phyloP scores from a whole-genome alignment of 2,888 invertebrate genomes.

The Gymnocheta viridis region DNA sequence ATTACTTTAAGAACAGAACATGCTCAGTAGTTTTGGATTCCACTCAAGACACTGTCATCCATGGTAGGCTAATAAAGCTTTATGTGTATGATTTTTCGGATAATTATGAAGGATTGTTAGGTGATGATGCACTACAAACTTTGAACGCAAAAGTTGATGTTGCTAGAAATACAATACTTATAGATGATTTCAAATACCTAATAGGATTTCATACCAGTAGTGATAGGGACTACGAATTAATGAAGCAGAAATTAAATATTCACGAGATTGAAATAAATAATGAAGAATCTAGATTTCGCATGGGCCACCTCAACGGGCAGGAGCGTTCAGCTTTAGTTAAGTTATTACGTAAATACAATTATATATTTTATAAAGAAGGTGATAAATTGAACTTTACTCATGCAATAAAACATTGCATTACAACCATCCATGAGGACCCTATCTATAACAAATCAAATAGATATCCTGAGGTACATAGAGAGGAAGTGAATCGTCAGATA shows the following conservation, averaged over 20 bases:
- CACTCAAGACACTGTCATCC: constrained; percentile 24
- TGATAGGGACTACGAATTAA: no score
- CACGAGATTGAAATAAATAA: no score
- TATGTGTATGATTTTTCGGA: constrained; percentile 48
- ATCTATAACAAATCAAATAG: constrained; percentile 45
- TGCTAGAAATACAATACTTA: constrained; percentile 1
- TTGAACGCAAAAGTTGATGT: no score
- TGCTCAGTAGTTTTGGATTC: constrained; percentile 13
- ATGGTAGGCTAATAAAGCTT: constrained; percentile 1
- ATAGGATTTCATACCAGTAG: no score
- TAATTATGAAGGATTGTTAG: constrained; percentile 56
- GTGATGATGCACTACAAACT: no score
- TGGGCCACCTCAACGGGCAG: constrained; percentile 34
- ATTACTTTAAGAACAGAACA: constrained; percentile 44
- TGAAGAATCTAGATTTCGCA: no score
- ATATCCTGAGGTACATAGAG: constrained; percentile 53
- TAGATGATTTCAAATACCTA: constrained; percentile 20
- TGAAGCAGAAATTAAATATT: no score
- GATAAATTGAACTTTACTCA: constrained; percentile 53
- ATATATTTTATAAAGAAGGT: constrained; percentile 75
- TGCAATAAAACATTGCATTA: constrained; percentile 52
- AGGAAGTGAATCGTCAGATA: constrained; percentile 46
- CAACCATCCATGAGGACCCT: constrained; percentile 39
- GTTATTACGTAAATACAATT: constrained; percentile 30
- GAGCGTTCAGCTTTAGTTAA: constrained; percentile 11